phyloP scores from a whole-genome alignment of 2,888 invertebrate species.

The Phania funesta region DNA sequence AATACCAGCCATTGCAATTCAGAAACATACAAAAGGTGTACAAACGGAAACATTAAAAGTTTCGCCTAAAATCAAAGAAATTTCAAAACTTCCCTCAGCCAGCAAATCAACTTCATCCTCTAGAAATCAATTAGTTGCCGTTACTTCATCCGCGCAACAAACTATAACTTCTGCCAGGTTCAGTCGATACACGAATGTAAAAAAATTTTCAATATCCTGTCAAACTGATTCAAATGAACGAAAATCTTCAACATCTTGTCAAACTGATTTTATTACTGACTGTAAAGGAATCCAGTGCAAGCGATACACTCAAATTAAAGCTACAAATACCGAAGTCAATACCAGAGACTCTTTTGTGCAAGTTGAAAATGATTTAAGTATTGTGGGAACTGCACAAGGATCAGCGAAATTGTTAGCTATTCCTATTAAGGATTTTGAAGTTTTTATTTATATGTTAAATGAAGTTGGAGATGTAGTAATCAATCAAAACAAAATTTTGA shows the following conservation, averaged over 20 bases:
- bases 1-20: not conserved
- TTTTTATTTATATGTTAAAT: slow-evolving; percentile 67
- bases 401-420: not conserved
- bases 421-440: slow-evolving; percentile 59
- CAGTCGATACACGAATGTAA: not conserved
- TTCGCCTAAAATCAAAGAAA: not conserved
- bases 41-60: slow-evolving; percentile 1
- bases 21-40: not conserved
- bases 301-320: not conserved
- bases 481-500: slow-evolving; percentile 67
- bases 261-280: slow-evolving; percentile 15
- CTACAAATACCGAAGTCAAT: slow-evolving; percentile 31
- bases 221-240: slow-evolving; percentile 21
- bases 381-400: not conserved
- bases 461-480: slow-evolving; percentile 69
- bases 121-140: not conserved
- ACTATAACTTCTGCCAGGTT: slow-evolving; percentile 35
- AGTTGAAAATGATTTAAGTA: slow-evolving; percentile 3
- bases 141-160: slow-evolving; percentile 46
- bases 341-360: slow-evolving; percentile 15
- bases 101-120: not conserved
- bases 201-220: slow-evolving; percentile 1
- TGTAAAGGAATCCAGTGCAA: slow-evolving; percentile 43
- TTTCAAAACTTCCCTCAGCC: not conserved
- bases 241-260: slow-evolving; percentile 18